Percentiles rank a stretch among this genome's conserved stretches.
phyloP scores from a whole-genome alignment of 2,797 vertebrate species.

The Nyctibius grandis region DNA sequence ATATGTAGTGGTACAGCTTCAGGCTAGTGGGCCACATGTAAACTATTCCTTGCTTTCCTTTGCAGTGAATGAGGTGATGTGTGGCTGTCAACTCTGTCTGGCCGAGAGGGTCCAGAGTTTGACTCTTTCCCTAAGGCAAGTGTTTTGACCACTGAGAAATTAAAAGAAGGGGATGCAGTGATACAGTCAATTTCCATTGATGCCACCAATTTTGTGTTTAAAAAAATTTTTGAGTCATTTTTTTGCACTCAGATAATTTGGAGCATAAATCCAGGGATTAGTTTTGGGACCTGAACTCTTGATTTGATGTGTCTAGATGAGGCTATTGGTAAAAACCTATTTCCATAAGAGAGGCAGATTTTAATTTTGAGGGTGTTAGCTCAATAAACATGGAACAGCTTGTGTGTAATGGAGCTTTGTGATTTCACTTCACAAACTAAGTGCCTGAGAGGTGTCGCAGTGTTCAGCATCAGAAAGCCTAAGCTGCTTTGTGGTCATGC shows the following conservation, averaged over 20 bases:
- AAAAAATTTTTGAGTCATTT: accelerated
- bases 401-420: background rate
- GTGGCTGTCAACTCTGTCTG: background rate
- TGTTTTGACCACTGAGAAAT: background rate
- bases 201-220: background rate
- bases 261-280: background rate
- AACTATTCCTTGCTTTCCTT: background rate
- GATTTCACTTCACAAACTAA: background rate
- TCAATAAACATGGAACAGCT: background rate
- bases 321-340: background rate
- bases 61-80: background rate
- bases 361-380: background rate
- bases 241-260: background rate
- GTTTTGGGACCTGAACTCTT: background rate
- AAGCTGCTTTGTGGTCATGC: background rate
- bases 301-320: background rate
- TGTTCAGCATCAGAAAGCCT: background rate
- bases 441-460: background rate
- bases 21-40: background rate
- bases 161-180: background rate
- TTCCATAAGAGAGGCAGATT: background rate
- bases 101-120: background rate
- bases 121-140: background rate
- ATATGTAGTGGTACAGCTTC: background rate
- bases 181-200: background rate